phyloP scores from a whole-genome alignment of 2,888 invertebrate species.

The Torymus texanus region DNA sequence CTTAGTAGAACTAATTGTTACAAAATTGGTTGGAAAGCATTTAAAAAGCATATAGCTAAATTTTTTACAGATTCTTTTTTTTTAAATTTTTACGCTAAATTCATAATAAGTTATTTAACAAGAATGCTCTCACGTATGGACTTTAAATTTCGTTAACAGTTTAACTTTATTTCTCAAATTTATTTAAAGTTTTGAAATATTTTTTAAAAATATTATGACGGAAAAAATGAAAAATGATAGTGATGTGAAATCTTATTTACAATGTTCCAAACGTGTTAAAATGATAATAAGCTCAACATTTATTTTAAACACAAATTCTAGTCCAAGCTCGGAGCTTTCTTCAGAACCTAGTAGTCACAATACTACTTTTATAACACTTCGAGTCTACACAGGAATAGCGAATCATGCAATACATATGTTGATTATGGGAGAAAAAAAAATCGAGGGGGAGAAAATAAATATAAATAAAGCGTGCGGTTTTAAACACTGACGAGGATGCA shows the following conservation, averaged over 20 bases:
- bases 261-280: constrained; percentile 30
- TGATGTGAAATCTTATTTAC: neutral
- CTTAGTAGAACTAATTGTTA: constrained; percentile 25
- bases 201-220: neutral
- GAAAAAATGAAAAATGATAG: neutral
- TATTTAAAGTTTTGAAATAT: neutral
- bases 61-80: constrained; percentile 23
- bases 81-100: constrained; percentile 24
- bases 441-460: neutral
- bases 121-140: constrained; percentile 37
- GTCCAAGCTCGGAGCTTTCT: constrained; percentile 43
- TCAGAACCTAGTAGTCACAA: constrained; percentile 9
- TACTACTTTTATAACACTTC: constrained; percentile 1
- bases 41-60: constrained; percentile 17
- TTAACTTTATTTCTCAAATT: constrained; percentile 11
- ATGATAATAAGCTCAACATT: constrained; percentile 11
- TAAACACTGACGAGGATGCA: constrained; percentile 7
- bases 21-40: constrained; percentile 35
- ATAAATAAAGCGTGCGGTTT: constrained; percentile 10
- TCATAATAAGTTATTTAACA: constrained; percentile 14
- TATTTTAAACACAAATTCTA: constrained; percentile 13
- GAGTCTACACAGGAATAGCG: constrained; percentile 51
- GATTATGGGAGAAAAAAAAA: constrained; percentile 40
- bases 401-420: constrained; percentile 61
- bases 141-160: constrained; percentile 4